phyloP scores from a whole-genome alignment of 2,888 invertebrate genomes.

The Balanococcus diminutus region DNA sequence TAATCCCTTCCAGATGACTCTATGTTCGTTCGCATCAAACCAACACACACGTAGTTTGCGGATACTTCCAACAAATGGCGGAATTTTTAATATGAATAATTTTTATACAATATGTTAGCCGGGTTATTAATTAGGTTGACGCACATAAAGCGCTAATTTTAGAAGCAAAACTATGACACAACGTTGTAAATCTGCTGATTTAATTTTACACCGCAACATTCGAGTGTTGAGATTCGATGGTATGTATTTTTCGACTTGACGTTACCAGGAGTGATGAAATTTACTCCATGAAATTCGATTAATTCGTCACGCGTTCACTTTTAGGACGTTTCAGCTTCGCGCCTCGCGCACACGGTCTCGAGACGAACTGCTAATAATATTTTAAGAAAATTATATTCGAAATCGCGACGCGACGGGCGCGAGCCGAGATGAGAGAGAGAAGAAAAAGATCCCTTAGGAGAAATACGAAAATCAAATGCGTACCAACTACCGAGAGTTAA shows the following conservation, averaged over 20 bases:
- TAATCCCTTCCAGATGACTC: not conserved
- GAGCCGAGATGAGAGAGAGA: too few species aligned
- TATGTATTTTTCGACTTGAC: slow-evolving; percentile 17
- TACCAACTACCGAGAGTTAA: not conserved
- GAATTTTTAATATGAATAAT: not conserved
- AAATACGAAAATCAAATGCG: slow-evolving; percentile 11
- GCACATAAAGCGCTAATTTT: slow-evolving; percentile 51
- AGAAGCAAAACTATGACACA: slow-evolving; percentile 51
- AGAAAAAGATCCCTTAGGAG: slow-evolving; percentile 18
- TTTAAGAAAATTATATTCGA: slow-evolving; percentile 23
- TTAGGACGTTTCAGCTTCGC: not conserved
- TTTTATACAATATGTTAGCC: slow-evolving; percentile 38
- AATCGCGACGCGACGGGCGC: not conserved
- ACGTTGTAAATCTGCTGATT: slow-evolving; percentile 42
- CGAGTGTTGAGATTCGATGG: slow-evolving; percentile 3
- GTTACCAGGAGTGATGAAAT: not conserved
- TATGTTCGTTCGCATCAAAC: not conserved
- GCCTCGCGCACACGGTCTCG: not conserved
- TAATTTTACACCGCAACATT: slow-evolving; percentile 39
- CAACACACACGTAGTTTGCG: not conserved
- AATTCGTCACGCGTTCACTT: slow-evolving; percentile 9
- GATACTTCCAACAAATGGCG: not conserved
- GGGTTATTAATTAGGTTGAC: slow-evolving; percentile 51
- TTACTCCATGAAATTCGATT: slow-evolving; percentile 20
- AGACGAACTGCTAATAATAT: not conserved